These are phyloP conservation scores for Drosophila prolongata DNA, from an alignment of 2,888 invertebrate species.

Conservation along the genomic window DNA sequence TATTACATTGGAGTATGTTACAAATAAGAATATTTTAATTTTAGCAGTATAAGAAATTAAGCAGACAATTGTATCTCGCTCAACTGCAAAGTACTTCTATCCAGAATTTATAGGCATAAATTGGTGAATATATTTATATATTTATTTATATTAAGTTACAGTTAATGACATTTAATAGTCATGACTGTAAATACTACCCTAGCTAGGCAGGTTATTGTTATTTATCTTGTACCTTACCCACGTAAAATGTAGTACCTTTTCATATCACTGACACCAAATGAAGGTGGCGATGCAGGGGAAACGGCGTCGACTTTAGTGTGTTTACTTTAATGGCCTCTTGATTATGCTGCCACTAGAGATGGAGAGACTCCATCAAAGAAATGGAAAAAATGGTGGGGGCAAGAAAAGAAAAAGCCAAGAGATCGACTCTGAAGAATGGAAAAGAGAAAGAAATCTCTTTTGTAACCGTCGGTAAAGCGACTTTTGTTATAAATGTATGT, in stretches of 20 bases:
- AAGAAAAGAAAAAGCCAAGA: conserved; percentile 16
- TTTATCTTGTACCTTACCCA: conserved; percentile 3
- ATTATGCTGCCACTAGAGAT: conserved; percentile 52
- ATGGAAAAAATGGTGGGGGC: conserved; percentile 23
- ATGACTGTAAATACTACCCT: not conserved
- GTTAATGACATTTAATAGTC: not conserved
- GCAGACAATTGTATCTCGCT: too few relatives aligned
- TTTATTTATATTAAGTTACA: too few relatives aligned
- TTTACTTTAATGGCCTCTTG: conserved; percentile 72
- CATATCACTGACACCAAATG: conserved; percentile 2
- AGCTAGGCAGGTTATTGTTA: not conserved
- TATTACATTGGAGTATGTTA: too few relatives aligned
- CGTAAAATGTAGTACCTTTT: conserved; percentile 10
- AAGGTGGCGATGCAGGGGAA: conserved; percentile 2
- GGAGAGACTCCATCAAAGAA: conserved; percentile 38
- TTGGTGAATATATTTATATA: too few relatives aligned
- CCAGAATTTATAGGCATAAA: too few relatives aligned
- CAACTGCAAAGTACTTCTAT: too few relatives aligned
- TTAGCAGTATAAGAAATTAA: too few relatives aligned
- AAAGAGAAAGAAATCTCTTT: conserved; percentile 40
- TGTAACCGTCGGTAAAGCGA: conserved; percentile 48
- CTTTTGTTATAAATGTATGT: conserved; percentile 21
- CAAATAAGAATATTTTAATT: too few relatives aligned
- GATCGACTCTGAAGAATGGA: conserved; percentile 34
- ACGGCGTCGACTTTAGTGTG: conserved; percentile 43